phyloP scores from a whole-genome alignment of 2,797 vertebrate species.

The Cyprinella venusta region DNA sequence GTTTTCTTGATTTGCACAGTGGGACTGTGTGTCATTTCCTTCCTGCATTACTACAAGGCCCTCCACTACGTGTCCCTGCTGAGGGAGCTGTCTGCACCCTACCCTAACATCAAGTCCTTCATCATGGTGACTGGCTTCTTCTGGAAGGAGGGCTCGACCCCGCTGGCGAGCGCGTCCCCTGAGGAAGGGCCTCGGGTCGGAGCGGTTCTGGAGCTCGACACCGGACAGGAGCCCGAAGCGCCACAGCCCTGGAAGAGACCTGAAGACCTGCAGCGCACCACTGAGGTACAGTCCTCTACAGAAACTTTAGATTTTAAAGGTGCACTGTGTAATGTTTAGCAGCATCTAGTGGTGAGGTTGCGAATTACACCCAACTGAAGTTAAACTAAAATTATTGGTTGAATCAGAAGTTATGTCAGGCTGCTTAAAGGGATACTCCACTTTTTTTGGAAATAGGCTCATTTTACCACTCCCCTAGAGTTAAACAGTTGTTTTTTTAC shows the following conservation, averaged over 20 bases:
- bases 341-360: no score
- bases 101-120: constrained; percentile 96
- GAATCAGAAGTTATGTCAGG: no score
- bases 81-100: constrained; percentile 92
- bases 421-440: no score
- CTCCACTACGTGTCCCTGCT: constrained; percentile 97
- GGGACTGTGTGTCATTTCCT: constrained; percentile 98
- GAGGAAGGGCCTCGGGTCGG: constrained; percentile 76
- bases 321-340: no score
- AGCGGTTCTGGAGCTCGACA: constrained; percentile 55
- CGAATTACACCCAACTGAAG: no score
- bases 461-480: no score
- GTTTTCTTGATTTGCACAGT: constrained; percentile 99
- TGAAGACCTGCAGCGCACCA: constrained; percentile 62
- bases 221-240: constrained; percentile 64
- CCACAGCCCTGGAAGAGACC: constrained; percentile 75
- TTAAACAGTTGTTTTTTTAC: no score
- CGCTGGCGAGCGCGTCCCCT: constrained; percentile 84
- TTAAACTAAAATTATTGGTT: no score
- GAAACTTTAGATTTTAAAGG: no score
- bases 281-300: constrained; percentile 60
- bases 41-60: constrained; percentile 98
- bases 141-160: constrained; percentile 88
- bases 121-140: constrained; percentile 89
- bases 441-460: no score